Evolutionary conservation across 2,113 vertebrate species (phyloP), one percentile per base, ranked within the genome.

Genomic region (Callochromis pleurospilus): DNA sequence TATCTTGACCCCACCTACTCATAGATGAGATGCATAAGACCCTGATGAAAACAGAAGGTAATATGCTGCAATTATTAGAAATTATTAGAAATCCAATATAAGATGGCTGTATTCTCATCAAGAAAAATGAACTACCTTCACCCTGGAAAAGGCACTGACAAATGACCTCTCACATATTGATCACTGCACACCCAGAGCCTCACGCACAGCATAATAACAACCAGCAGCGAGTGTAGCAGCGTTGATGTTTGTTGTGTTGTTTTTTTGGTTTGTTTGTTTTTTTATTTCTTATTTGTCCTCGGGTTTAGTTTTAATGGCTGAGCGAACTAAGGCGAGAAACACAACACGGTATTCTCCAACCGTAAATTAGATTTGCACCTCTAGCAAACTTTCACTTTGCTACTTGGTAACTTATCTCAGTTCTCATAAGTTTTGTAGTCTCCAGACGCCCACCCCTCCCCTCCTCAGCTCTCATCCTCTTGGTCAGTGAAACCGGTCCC

Each of bases 281-380:
- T 54, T 62, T 87, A 84, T 90, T 90, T 88, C 70, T 36, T 88
- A 81, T 94, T 94, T 94, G 86, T 95, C 94, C 91, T 93, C 90
- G 21, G 93, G 92, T 94, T 95, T 82, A 80, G 92, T 93, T 95
- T 94, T 95, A 95, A 95, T 94, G 90, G 93, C 81, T 89, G 73
- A 89, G 88, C 62, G 83, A 93, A 94, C 92, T 83, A 88, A 90
- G 54, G 77, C 85, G 85, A 90, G 86, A 94, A 92, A 92, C 90
- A 92, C 79, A 94, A 89, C 92, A 84, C 62, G 21, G 88, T 88
- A 87, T 91, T 93, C 88, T 90, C 87, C 56, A 79, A 93, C 86
- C 93, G 93, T 86, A 90, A 94, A 95, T 94, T 94, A 94, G 88
- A 96, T 96, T 95, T 94, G 93, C 94, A 94, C 94, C 95, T 95